Percentiles rank a stretch among this genome's conserved stretches.
Conservation (phyloP, 2,888 invertebrate species). For the Cotesia congregata region DNA sequence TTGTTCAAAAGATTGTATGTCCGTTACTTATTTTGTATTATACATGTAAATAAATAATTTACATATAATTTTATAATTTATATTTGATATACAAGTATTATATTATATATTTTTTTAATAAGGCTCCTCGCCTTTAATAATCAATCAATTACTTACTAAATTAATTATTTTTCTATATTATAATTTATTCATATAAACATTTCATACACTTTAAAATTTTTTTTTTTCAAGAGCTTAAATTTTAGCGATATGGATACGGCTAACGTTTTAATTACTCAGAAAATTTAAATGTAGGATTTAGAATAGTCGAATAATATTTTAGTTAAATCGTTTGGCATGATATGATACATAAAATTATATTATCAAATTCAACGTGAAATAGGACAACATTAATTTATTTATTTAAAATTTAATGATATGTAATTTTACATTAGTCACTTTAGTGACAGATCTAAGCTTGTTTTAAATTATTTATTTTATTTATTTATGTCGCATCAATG, state of each 20-base stretch:
- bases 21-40: constrained; percentile 18
- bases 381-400: background rate
- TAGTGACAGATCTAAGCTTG: background rate
- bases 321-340: constrained; percentile 62
- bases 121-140: too few relatives aligned
- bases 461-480: constrained; percentile 2
- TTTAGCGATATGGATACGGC: constrained; percentile 61
- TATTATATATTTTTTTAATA: background rate
- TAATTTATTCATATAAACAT: constrained; percentile 69
- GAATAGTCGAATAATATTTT: constrained; percentile 42
- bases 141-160: background rate
- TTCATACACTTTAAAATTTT: constrained; percentile 65
- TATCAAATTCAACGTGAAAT: background rate
- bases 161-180: constrained; percentile 54
- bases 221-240: constrained; percentile 56
- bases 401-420: background rate
- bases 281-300: constrained; percentile 60
- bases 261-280: constrained; percentile 61
- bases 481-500: background rate
- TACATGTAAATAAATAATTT: constrained; percentile 48
- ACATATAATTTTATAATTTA: constrained; percentile 10
- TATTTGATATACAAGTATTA: constrained; percentile 8
- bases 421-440: background rate
- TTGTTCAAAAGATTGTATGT: background rate
- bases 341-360: constrained; percentile 53